These are phyloP conservation scores for Neomonachus schauinslandi DNA, from an alignment of 2,113 vertebrate species.

Conservation along the genomic window DNA sequence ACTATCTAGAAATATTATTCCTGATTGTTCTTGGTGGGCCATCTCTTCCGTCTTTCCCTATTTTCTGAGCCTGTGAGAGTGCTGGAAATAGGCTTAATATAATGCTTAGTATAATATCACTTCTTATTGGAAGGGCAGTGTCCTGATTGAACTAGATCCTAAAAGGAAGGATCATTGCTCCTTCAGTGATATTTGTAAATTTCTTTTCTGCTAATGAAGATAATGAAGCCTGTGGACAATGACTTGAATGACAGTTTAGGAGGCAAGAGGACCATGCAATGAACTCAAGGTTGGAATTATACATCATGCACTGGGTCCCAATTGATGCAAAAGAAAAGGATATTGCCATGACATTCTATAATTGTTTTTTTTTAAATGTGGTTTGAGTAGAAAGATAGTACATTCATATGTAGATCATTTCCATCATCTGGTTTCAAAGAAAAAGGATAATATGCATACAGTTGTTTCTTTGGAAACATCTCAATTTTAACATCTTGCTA, in stretches of 20 bases:
- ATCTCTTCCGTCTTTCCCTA: not conserved
- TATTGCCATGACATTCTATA: not conserved
- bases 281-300: not conserved
- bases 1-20: not conserved
- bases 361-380: not conserved
- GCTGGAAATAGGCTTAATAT: not conserved
- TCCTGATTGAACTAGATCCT: not conserved
- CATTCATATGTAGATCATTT: not conserved
- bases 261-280: not conserved
- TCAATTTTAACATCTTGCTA: not conserved
- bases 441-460: not conserved
- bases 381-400: not conserved
- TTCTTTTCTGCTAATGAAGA: not conserved
- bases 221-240: not conserved
- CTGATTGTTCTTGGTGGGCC: not conserved
- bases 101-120: not conserved
- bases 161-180: not conserved
- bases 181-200: not conserved
- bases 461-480: not conserved
- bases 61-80: not conserved
- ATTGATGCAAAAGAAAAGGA: not conserved
- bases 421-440: not conserved
- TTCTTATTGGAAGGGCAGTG: not conserved
- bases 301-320: not conserved
- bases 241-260: not conserved